Percentiles rank a stretch among this genome's conserved stretches.
Evolutionary conservation across 2,113 vertebrate species (phyloP).

Genomic region (Athene cunicularia): DNA sequence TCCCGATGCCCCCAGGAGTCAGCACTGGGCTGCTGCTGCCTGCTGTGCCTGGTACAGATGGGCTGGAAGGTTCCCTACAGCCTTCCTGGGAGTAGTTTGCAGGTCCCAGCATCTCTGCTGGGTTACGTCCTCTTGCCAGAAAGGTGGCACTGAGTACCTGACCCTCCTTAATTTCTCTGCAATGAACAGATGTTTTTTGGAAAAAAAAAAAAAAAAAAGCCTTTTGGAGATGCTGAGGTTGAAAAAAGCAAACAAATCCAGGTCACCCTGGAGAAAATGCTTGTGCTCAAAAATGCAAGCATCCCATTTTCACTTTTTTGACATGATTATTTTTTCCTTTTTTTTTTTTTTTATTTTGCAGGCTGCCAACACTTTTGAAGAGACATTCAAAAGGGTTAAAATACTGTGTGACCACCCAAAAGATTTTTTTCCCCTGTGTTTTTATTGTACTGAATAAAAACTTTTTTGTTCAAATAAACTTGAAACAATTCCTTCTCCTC

Average conservation of each 20-base stretch:
- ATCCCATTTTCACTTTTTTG: background rate
- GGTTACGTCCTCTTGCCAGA: rapidly evolving
- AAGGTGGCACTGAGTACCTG: background rate
- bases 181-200: background rate
- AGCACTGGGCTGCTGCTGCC: background rate
- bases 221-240: background rate
- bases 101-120: background rate
- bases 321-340: background rate
- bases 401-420: background rate
- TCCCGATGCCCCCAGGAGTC: background rate
- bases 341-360: background rate
- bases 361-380: background rate
- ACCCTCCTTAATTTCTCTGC: background rate
- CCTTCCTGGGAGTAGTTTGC: background rate
- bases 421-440: background rate
- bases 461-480: conserved; percentile 37
- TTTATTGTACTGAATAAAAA: background rate
- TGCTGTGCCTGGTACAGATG: no score
- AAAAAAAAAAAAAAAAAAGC: background rate
- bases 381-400: background rate
- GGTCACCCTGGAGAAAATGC: background rate
- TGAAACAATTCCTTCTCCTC: conserved; percentile 47
- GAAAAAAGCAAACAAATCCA: background rate
- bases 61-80: background rate
- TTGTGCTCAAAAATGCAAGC: background rate